Evolutionary conservation across 2,113 vertebrate genomes (phyloP).

Genomic region (Neodontobutis hainanensis): DNA sequence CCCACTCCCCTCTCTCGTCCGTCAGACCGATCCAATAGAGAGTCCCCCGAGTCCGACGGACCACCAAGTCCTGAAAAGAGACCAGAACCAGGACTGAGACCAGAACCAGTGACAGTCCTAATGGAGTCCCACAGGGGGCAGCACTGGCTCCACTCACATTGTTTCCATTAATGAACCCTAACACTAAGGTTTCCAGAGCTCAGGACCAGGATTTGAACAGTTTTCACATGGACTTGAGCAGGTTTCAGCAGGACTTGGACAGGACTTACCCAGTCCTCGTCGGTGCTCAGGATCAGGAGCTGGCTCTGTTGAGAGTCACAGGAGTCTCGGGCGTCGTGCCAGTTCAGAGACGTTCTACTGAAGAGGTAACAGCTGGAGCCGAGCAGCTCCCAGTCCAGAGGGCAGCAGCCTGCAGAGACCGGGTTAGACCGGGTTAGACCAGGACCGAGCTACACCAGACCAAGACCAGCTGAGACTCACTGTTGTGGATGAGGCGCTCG

Average conservation of each 20-base stretch:
- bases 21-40: constrained; percentile 65
- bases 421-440: no score
- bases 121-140: neutral
- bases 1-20: constrained; percentile 58
- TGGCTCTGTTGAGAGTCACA: constrained; percentile 10
- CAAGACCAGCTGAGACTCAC: constrained; percentile 25
- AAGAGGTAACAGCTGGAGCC: constrained; percentile 2
- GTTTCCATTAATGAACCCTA: no score
- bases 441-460: neutral
- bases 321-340: neutral
- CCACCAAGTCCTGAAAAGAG: constrained; percentile 48
- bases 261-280: neutral
- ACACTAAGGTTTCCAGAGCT: no score
- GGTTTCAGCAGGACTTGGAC: no score
- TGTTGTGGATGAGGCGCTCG: constrained; percentile 40
- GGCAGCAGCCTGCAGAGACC: constrained; percentile 9
- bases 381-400: neutral
- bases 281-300: neutral
- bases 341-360: neutral
- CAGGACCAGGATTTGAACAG: no score
- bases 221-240: no score
- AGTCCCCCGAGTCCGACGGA: accelerated
- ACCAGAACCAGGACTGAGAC: constrained; percentile 3
- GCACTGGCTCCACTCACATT: no score
- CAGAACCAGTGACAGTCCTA: neutral